Evolutionary conservation across 2,888 invertebrate genomes (phyloP), one percentile per base, ranked within the genome.

Genomic region (Caenorhabditis plicata): DNA sequence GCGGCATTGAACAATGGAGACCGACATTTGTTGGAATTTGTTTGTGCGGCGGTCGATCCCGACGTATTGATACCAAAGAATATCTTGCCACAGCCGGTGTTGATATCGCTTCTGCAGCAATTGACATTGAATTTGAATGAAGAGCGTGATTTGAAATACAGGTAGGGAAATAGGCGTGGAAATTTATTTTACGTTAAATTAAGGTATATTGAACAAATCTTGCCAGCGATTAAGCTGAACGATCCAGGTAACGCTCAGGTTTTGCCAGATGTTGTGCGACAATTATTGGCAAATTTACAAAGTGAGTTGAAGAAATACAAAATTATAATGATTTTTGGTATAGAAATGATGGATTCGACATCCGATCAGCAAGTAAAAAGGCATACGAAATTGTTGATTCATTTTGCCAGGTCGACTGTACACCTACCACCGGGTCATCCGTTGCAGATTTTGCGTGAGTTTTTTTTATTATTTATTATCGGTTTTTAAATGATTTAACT

Each of bases 41-140:
- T 91, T 11, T 91, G 94, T 82, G 89, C 91, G 77, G 87, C 87
- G 61, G 90, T 91, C 19, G 89, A 91, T 79, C 89, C 90, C 0
- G 86, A 87, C 50, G 85, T 86, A 60, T 88, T 92, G 60, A 35
- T 48, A 4, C 52, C 41, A 7, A 47, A 36, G 31, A 66, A 57
- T 41, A 35, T 27, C 22, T 86, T 93, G 53, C 88, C 88, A 70
- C 93, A 93, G 82, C 90, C 90, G 74, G 91, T 93, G 54, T 85
- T 95, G 66, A 85, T 96, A 45, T 92, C 94, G 3, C 86, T 96
- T 25, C 90, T 96, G 74, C 93, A 95, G 81, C 95, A 95, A 82
- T 65, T 80, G 13, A 51, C 71, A 9, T 43, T 58, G 11, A 53
- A 64, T 13, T 52, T 78, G 40, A 64, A 66, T 32, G 47, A 60